These are phyloP conservation scores for Pristionchus maxplancki DNA, from an alignment of 2,888 invertebrate species.

Conservation along the genomic window DNA sequence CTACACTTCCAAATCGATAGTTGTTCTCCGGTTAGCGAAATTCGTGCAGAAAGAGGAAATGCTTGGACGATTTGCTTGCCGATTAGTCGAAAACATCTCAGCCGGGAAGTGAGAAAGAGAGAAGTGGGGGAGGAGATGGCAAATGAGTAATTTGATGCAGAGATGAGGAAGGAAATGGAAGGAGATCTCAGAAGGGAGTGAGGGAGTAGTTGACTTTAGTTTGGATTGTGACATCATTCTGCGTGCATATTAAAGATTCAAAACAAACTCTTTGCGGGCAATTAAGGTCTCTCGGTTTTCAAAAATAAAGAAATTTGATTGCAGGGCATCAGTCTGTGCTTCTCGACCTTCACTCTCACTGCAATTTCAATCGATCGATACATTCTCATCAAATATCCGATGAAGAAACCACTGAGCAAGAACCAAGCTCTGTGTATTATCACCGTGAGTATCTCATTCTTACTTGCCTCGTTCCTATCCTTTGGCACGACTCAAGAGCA, in stretches of 20 bases:
- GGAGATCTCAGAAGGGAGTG: not conserved
- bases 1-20: not conserved
- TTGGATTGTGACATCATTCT: not conserved
- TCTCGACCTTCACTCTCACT: conserved; percentile 74
- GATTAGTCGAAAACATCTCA: conserved; percentile 1
- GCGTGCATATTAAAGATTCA: not conserved
- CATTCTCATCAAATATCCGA: conserved; percentile 74
- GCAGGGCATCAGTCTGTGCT: conserved; percentile 70
- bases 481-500: too few species aligned
- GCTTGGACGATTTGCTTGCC: not conserved
- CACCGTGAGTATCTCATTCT: conserved; percentile 58
- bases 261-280: not conserved
- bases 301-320: too few species aligned
- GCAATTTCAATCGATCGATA: conserved; percentile 74
- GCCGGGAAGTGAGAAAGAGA: conserved; percentile 34
- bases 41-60: not conserved
- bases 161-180: conserved; percentile 21
- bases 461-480: too few species aligned
- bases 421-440: conserved; percentile 71
- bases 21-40: not conserved
- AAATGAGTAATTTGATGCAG: conserved; percentile 33
- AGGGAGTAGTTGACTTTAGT: not conserved
- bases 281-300: too few species aligned
- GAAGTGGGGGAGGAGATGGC: not conserved
- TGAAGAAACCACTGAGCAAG: conserved; percentile 74